These are phyloP conservation scores for Campoletis sonorensis DNA, from an alignment of 1,140 invertebrate species.

Conservation along the genomic window DNA sequence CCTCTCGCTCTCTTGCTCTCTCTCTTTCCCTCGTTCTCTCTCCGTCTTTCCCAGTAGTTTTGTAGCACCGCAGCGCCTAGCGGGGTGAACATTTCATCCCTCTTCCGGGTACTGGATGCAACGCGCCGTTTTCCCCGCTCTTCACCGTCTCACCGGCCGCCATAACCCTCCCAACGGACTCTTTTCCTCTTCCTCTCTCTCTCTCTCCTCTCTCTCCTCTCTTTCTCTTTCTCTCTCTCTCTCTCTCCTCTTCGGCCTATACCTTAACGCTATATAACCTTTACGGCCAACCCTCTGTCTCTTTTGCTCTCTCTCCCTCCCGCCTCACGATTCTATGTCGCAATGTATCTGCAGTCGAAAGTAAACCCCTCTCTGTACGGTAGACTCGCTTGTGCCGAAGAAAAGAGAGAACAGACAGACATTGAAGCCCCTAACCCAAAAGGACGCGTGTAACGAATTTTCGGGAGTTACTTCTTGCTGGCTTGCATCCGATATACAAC, in stretches of 20 bases:
- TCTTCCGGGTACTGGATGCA: conserved; percentile 26
- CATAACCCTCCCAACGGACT: conserved; percentile 40
- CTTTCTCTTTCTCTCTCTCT: conserved; percentile 55
- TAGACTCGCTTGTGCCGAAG: conserved; percentile 42
- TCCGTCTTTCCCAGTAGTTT: conserved; percentile 9
- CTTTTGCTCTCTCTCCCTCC: conserved; percentile 54
- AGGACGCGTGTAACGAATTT: conserved; percentile 26
- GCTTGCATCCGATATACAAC: conserved; percentile 7
- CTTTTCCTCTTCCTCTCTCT: too few species aligned
- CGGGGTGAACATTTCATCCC: conserved; percentile 63
- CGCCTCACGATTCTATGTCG: conserved; percentile 63
- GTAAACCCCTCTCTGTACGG: conserved; percentile 28
- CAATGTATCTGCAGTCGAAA: conserved; percentile 74
- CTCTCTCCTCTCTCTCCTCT: conserved; percentile 51
- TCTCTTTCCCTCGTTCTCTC: conserved; percentile 48
- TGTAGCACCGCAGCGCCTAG: conserved; percentile 66
- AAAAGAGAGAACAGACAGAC: conserved; percentile 26
- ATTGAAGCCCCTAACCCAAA: neutral
- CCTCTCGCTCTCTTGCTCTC: conserved; percentile 47
- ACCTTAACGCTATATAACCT: conserved; percentile 26
- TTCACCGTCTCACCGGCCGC: conserved; percentile 34
- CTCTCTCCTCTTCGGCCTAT: conserved; percentile 49
- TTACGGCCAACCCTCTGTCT: conserved; percentile 55
- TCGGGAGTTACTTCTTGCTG: conserved; percentile 28
- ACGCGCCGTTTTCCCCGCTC: conserved; percentile 5